Conservation (phyloP, 2,113 vertebrate species). For the Halcyon malimbica region DNA sequence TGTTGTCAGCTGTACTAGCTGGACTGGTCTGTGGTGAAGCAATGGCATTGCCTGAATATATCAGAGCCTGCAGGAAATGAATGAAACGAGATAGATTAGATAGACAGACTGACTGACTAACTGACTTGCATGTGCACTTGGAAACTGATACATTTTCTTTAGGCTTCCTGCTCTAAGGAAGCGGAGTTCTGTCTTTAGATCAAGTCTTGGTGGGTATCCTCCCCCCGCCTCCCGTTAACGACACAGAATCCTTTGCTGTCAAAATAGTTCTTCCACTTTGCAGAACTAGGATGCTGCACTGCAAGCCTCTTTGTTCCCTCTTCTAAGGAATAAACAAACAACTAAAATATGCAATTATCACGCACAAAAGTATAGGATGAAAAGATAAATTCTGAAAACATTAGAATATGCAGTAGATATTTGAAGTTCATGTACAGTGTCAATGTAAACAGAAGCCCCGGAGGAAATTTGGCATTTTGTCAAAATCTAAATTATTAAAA, state of each 20-base stretch:
- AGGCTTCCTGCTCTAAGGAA: background rate
- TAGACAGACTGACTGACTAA: background rate
- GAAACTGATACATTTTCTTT: background rate
- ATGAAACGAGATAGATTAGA: background rate
- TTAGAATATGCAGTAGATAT: background rate
- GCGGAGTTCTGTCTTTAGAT: background rate
- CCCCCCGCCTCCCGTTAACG: rapidly evolving
- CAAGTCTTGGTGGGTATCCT: background rate
- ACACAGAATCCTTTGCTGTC: background rate
- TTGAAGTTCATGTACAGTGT: background rate
- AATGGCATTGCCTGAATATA: background rate
- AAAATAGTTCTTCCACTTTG: background rate
- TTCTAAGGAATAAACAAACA: background rate
- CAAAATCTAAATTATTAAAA: conserved; percentile 16
- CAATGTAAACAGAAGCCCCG: background rate
- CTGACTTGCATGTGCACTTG: background rate
- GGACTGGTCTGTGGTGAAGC: background rate
- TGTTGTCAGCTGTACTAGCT: background rate
- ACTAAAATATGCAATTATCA: background rate
- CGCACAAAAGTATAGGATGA: background rate
- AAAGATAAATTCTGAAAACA: background rate
- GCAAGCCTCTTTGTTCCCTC: background rate
- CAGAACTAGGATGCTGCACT: background rate
- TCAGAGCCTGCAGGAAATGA: background rate
- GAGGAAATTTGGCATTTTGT: background rate